Conservation (phyloP, 2,888 invertebrate genomes). For the Lordiphosa andalusiaca region DNA sequence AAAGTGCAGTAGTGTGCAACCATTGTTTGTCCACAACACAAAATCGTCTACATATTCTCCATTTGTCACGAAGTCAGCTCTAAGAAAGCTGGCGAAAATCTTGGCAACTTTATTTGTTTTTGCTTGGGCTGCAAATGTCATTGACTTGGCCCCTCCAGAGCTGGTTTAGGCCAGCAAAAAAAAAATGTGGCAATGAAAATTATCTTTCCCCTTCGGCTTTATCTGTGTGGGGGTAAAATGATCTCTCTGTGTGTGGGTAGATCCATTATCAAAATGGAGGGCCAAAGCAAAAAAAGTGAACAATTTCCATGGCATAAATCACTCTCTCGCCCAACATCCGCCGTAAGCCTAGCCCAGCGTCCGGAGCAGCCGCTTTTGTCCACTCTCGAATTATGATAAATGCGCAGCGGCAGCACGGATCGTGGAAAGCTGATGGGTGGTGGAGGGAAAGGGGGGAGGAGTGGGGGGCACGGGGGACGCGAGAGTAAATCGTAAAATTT, state of each 20-base stretch:
- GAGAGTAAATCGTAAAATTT: constrained; percentile 66
- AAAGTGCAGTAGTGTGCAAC: too few relatives aligned
- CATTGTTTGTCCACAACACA: too few relatives aligned
- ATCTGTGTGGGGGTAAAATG: constrained; percentile 5
- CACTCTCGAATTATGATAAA: constrained; percentile 42
- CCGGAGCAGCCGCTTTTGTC: constrained; percentile 2
- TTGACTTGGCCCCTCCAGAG: background rate
- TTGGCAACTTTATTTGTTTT: too few relatives aligned
- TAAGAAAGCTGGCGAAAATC: too few relatives aligned
- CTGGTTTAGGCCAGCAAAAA: constrained; percentile 1
- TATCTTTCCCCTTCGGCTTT: background rate
- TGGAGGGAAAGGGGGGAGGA: too few relatives aligned
- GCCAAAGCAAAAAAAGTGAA: constrained; percentile 10
- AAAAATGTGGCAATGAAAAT: constrained; percentile 16
- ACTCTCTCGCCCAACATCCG: constrained; percentile 64
- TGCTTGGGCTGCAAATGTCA: too few relatives aligned
- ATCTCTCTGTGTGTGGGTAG: background rate
- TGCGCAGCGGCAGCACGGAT: constrained; percentile 14
- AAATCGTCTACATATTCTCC: too few relatives aligned
- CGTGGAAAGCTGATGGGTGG: constrained; percentile 13
- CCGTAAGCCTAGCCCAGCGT: constrained; percentile 17
- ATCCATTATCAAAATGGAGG: constrained; percentile 14
- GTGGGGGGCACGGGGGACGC: background rate
- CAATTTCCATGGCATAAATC: constrained; percentile 62
- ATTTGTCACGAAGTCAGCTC: too few relatives aligned